phyloP scores from a whole-genome alignment of 2,797 vertebrate species.

The Neopelma chrysocephalum region DNA sequence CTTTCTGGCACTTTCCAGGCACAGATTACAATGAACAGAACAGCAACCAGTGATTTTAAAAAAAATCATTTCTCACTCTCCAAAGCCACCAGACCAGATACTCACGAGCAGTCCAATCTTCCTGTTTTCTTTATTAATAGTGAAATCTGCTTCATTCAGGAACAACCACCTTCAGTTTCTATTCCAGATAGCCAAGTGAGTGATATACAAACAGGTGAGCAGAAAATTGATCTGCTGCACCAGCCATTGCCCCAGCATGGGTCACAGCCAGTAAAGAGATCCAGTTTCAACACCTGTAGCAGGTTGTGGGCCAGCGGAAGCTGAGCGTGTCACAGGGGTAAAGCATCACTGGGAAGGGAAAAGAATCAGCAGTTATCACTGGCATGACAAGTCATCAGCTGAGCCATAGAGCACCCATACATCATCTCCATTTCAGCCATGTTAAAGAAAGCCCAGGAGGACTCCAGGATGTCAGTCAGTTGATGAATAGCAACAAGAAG shows the following conservation, averaged over 20 bases:
- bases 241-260: neutral
- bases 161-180: neutral
- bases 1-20: neutral
- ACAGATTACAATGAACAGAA: neutral
- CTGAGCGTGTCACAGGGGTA: neutral
- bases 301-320: neutral
- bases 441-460: neutral
- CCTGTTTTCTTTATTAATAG: neutral
- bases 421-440: neutral
- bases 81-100: neutral
- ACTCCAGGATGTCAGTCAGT: neutral
- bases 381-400: neutral
- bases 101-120: neutral
- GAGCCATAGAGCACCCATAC: neutral
- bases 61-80: neutral
- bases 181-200: neutral
- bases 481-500: neutral
- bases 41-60: neutral
- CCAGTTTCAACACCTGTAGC: slow-evolving; percentile 42
- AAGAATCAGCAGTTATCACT: neutral
- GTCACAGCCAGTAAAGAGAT: slow-evolving; percentile 18
- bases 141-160: slow-evolving; percentile 15
- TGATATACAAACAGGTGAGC: neutral
- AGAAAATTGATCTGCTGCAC: neutral
- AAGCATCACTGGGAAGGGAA: neutral